These are phyloP conservation scores for Caenorhabditis panamensis DNA, from an alignment of 2,888 invertebrate species.

Conservation along the genomic window DNA sequence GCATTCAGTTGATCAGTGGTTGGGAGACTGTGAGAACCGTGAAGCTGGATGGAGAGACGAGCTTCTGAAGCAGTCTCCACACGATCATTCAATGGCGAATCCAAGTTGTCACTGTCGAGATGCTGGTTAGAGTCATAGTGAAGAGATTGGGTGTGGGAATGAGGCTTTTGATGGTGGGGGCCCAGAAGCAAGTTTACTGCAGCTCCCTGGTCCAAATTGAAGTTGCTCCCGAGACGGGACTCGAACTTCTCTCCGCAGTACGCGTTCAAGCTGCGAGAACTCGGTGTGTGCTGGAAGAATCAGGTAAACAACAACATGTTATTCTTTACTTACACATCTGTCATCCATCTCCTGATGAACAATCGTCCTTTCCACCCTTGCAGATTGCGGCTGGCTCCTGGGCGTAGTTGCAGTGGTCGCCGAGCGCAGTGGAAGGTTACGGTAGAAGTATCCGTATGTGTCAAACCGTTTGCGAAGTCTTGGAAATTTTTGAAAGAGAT, in stretches of 20 bases:
- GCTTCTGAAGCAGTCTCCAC: neutral
- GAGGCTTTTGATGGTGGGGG: constrained; percentile 24
- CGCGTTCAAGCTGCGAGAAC: constrained; percentile 24
- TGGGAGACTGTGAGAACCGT: constrained; percentile 16
- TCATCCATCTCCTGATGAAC: constrained; percentile 38
- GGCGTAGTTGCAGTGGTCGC: constrained; percentile 5
- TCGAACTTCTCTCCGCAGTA: constrained; percentile 63
- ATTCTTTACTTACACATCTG: constrained; percentile 41
- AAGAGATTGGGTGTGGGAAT: neutral
- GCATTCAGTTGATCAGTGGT: constrained; percentile 8
- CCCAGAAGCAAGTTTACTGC: constrained; percentile 57
- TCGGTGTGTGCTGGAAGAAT: constrained; percentile 40
- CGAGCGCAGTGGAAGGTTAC: constrained; percentile 63
- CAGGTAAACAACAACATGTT: neutral
- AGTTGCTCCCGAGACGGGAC: constrained; percentile 66
- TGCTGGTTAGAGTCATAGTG: constrained; percentile 38
- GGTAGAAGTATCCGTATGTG: constrained; percentile 73
- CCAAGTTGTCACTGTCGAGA: constrained; percentile 27
- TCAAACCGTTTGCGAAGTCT: constrained; percentile 82
- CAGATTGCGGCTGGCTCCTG: constrained; percentile 32
- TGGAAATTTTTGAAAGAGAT: constrained; percentile 83
- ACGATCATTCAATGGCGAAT: constrained; percentile 21
- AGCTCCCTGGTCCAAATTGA: constrained; percentile 61
- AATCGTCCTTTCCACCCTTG: constrained; percentile 18
- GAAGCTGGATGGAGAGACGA: neutral